Evolutionary conservation across 2,113 vertebrate species (phyloP).

Genomic region (Australoheros scitulus): DNA sequence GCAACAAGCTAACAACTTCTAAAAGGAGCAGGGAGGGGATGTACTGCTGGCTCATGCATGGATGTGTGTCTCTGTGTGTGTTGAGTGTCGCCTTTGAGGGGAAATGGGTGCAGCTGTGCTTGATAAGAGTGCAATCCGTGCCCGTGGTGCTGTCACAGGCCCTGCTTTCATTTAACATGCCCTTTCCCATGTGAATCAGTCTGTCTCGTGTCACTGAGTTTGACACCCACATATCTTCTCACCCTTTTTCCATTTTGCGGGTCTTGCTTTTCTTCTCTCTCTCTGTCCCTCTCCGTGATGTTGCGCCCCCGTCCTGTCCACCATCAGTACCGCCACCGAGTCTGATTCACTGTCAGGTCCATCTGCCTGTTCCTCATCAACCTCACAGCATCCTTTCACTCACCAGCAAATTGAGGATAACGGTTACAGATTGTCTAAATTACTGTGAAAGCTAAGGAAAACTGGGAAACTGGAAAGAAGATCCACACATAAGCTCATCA

Average conservation of each 20-base stretch:
- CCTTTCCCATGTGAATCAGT: slow-evolving; percentile 56
- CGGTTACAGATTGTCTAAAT: not conserved
- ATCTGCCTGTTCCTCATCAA: slow-evolving; percentile 30
- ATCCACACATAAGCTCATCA: not conserved
- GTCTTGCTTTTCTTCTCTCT: slow-evolving; percentile 21
- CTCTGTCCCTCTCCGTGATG: slow-evolving; percentile 18
- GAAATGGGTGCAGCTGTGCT: slow-evolving; percentile 41
- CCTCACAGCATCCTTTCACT: slow-evolving; percentile 19
- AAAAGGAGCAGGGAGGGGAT: slow-evolving; percentile 21
- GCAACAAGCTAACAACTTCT: slow-evolving; percentile 32
- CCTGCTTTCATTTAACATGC: slow-evolving; percentile 61
- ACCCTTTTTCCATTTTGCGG: slow-evolving; percentile 24
- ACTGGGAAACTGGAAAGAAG: not conserved
- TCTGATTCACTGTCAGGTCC: slow-evolving; percentile 52
- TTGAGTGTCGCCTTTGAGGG: slow-evolving; percentile 20
- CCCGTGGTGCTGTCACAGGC: slow-evolving; percentile 47
- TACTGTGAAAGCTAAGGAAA: not conserved
- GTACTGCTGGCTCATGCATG: not conserved
- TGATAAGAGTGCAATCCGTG: slow-evolving; percentile 39
- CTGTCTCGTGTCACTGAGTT: slow-evolving; percentile 56
- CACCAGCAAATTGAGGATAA: not conserved
- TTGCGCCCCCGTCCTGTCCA: not conserved
- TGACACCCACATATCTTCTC: slow-evolving; percentile 44
- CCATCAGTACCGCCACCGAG: not conserved
- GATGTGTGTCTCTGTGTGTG: slow-evolving; percentile 1